Conservation (phyloP, 2,888 invertebrate species). For the Melinaea marsaeus region DNA sequence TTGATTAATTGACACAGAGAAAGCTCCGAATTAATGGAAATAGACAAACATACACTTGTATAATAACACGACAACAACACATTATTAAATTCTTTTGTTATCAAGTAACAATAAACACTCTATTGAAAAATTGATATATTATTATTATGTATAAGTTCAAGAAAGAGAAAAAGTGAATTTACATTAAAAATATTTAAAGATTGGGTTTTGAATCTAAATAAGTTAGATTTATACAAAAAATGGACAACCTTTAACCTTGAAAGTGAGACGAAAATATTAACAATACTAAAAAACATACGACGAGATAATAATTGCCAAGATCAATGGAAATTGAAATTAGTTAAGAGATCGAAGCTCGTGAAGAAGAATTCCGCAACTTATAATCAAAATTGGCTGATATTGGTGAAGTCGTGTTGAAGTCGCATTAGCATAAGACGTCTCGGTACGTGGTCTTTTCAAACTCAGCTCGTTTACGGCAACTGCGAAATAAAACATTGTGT, state of each 20-base stretch:
- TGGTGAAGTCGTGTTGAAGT: conserved; percentile 41
- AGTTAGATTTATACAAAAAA: conserved; percentile 14
- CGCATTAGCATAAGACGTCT: conserved; percentile 56
- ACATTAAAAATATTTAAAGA: not conserved
- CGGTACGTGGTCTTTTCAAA: conserved; percentile 60
- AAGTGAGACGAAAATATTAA: conserved; percentile 54
- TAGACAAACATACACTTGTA: conserved; percentile 9
- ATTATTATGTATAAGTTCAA: not conserved
- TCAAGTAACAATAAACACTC: too few species aligned
- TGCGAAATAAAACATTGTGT: conserved; percentile 30
- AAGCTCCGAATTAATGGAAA: conserved; percentile 25
- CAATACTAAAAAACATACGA: conserved; percentile 13
- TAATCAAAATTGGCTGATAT: conserved; percentile 46
- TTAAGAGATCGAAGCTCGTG: conserved; percentile 36
- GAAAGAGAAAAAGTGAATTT: not conserved
- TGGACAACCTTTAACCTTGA: conserved; percentile 49
- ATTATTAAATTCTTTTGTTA: not conserved
- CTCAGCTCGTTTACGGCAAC: conserved; percentile 72
- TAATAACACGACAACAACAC: conserved; percentile 9
- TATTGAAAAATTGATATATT: not conserved
- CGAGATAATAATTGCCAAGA: not conserved
- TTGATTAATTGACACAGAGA: conserved; percentile 27
- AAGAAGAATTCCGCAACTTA: conserved; percentile 48
- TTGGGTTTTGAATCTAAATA: conserved; percentile 7
- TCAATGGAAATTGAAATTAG: conserved; percentile 14